phyloP scores from a whole-genome alignment of 2,888 invertebrate species.

The Hesperia comma region DNA sequence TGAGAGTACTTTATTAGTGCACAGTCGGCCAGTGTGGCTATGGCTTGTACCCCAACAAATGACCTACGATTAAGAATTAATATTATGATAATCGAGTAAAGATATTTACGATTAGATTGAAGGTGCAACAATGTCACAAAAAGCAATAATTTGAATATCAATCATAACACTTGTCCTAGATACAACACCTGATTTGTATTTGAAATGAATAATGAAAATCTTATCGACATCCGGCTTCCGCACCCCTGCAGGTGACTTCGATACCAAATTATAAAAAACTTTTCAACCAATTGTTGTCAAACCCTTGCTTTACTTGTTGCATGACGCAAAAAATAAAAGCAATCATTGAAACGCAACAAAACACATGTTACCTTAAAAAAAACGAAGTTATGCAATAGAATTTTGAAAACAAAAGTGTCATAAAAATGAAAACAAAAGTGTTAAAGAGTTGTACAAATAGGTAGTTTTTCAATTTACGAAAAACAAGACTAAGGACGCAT shows the following conservation, averaged over 20 bases:
- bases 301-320: conserved; percentile 56
- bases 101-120: background rate
- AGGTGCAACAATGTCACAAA: conserved; percentile 10
- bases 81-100: background rate
- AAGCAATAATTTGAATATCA: conserved; percentile 30
- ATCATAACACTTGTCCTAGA: conserved; percentile 38
- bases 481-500: background rate
- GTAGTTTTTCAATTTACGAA: background rate
- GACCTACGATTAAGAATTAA: background rate
- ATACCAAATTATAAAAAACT: conserved; percentile 55
- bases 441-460: background rate
- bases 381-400: conserved; percentile 51
- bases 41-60: no score
- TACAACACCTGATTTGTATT: conserved; percentile 43
- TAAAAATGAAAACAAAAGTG: conserved; percentile 11
- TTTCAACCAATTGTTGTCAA: conserved; percentile 65
- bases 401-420: conserved; percentile 27
- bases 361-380: conserved; percentile 56
- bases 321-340: conserved; percentile 49
- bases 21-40: no score
- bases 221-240: conserved; percentile 72
- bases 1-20: no score
- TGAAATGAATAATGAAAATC: conserved; percentile 43
- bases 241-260: conserved; percentile 48
- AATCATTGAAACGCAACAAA: conserved; percentile 42